Evolutionary conservation across 2,888 invertebrate genomes (phyloP), one percentile per base, ranked within the genome.

Genomic region (Laspeyria flexula): DNA sequence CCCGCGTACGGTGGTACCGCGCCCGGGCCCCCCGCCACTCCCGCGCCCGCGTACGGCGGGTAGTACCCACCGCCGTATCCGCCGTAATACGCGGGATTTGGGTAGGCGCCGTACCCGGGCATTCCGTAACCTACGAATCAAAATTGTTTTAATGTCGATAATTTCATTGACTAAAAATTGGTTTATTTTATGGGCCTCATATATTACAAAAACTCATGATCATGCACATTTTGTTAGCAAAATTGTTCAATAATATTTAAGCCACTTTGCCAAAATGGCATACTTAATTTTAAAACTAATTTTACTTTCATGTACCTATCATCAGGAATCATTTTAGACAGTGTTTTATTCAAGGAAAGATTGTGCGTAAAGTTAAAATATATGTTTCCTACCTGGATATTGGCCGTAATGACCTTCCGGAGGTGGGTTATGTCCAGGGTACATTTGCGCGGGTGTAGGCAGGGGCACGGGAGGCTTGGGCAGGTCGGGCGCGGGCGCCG

Each of bases 31-130:
- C n/a, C n/a, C n/a, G n/a, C n/a, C n/a, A n/a, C n/a, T n/a, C 86
- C 83, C 55, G 86, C 84, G 54, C 64, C 47, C 5, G 85, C 85
- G 71, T 92, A 92, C 12, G 83, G 79, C 6, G 92, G 88, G 75
- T 93, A 93, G 69, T 93, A 93, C 49, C 62, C 81, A 60, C 88
- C 87, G 10, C 92, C 90, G 77, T 94, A 94, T 37, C 91, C 93
- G 15, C 92, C 93, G 79, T 94, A 94, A 71, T 93, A 94, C 30
- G 93, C 85, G 25, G 92, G 86, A 66, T 86, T 90, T 3, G 88
- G 83, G 62, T 88, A 91, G 43, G 79, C 85, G 9, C 88, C 86
- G 65, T 90, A 92, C 29, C 29, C 29, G 0, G 88, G 87, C 84
- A 90, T 84, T 0, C 86, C 85, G 68, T 91, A 92, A 57, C 89